A percentile compares a stretch with the other conserved stretches of the same genome.
These are phyloP conservation scores for Columba janthina DNA, from an alignment of 2,113 vertebrate species.

Conservation along the genomic window DNA sequence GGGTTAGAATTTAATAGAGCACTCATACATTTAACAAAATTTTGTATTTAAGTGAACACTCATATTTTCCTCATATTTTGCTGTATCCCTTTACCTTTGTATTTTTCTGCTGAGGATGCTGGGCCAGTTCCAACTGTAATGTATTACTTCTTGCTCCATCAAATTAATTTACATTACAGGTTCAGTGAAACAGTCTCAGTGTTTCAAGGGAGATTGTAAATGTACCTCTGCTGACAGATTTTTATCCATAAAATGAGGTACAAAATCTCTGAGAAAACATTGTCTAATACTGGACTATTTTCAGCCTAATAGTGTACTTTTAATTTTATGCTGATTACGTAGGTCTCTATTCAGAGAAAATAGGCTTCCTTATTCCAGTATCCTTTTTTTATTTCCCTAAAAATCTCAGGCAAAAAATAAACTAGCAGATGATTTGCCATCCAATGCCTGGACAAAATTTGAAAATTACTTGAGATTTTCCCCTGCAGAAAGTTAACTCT, in stretches of 20 bases:
- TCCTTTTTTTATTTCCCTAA: background rate
- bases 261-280: background rate
- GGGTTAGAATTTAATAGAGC: background rate
- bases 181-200: background rate
- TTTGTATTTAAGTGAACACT: background rate
- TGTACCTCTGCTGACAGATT: background rate
- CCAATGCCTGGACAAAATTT: constrained; percentile 14
- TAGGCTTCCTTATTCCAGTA: background rate
- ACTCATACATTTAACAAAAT: background rate
- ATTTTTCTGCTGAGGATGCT: background rate
- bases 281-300: background rate
- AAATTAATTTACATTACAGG: background rate
- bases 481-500: constrained; percentile 45
- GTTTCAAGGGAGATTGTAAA: background rate
- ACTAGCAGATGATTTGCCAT: constrained; percentile 15
- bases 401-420: background rate
- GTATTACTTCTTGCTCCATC: background rate
- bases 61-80: background rate
- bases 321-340: background rate
- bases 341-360: background rate
- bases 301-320: background rate
- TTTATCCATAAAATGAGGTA: background rate
- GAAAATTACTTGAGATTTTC: constrained; percentile 40
- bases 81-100: background rate
- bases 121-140: background rate